Percentiles rank a stretch among this genome's conserved stretches.
Conservation (phyloP, 1,140 invertebrate species). For the Neotoxoptera formosana region DNA sequence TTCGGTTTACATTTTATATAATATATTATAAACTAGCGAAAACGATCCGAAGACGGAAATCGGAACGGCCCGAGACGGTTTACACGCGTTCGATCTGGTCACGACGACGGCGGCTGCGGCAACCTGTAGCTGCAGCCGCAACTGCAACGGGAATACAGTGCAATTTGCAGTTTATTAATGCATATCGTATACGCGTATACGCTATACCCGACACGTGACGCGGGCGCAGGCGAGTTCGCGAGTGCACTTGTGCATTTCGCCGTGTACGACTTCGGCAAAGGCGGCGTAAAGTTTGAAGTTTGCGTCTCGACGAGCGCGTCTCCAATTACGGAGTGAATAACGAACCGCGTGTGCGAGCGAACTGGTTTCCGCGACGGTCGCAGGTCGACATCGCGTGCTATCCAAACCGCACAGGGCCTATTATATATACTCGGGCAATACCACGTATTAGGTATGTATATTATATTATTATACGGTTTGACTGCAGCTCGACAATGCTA, state of each 20-base stretch:
- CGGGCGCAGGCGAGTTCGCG: background rate
- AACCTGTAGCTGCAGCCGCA: background rate
- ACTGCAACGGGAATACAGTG: background rate
- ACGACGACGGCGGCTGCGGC: background rate
- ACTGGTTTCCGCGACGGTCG: background rate
- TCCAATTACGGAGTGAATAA: slow-evolving; percentile 8
- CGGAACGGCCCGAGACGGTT: background rate
- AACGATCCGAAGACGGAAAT: background rate
- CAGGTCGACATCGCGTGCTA: background rate
- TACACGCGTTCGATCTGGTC: background rate
- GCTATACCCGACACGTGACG: too few species aligned
- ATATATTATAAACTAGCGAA: background rate
- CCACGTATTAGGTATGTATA: too few species aligned
- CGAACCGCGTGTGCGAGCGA: background rate
- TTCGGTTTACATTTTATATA: background rate
- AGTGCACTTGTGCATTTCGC: background rate
- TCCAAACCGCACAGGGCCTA: background rate
- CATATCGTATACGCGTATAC: background rate
- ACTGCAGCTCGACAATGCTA: too few species aligned
- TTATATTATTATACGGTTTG: too few species aligned
- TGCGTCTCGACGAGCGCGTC: background rate
- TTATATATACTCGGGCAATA: too few species aligned
- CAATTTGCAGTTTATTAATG: background rate
- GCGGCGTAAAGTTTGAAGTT: background rate
- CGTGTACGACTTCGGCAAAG: background rate